Evolutionary conservation across 2,888 invertebrate species (phyloP), one percentile per base, ranked within the genome.

Genomic region (Tribolium freemani): DNA sequence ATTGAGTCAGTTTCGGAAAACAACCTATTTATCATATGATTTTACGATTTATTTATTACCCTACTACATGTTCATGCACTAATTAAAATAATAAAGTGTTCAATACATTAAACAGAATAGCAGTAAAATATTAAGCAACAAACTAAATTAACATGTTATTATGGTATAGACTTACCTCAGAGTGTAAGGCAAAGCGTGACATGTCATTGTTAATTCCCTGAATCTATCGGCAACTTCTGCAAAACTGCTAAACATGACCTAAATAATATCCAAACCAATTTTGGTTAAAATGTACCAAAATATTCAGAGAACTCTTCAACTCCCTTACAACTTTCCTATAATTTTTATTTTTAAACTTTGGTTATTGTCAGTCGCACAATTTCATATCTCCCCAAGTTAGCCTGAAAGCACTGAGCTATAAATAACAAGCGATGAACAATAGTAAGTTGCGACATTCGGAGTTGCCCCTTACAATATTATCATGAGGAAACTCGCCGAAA

Each of bases 401-500:
- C 48, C 30, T 48, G 61, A 61, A 61, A 46, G 61, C 61, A 48
- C 8, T 16, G 10, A 48, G 30, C 61, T 48, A 61, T 48, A 48
- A 48, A 61, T 61, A 61, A 61, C 48, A 10, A 20, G 10, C n/a
- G 44, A 11, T n/a, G 13, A 56, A 56, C 56, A 56, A 56, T 61
- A 31, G 30, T 61, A 61, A 61, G 21, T 48, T 61, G 6, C 20
- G 8, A 30, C 48, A 60, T 57, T 57, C 20, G 20, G 6, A 26
- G 61, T 26, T 46, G 48, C 48, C 56, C 38, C 11, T 31, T 31
- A 30, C 61, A 61, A 61, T 61, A 61, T 61, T 61, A 61, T 61
- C 61, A 31, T 26, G 30, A 11, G 61, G 20, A 48, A 61, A 61
- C 61, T 61, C 6, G 10, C 10, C 16, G 13, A 10, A 44, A 60